Percentiles rank a stretch among this genome's conserved stretches.
These are phyloP conservation scores for Microtus pennsylvanicus DNA, from an alignment of 2,113 vertebrate species.

Conservation along the genomic window DNA sequence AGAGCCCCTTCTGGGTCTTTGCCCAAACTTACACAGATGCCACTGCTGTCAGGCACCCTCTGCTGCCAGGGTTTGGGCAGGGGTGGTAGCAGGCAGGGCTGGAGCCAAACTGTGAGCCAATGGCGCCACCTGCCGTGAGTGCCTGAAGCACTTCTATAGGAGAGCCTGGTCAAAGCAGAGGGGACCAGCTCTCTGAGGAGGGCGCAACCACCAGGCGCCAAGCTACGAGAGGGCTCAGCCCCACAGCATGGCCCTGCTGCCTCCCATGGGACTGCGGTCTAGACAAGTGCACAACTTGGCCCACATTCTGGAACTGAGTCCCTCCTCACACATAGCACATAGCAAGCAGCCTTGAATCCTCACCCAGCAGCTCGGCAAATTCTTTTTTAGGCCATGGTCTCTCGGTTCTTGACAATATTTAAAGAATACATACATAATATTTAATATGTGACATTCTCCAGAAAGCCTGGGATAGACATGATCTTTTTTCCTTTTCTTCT, in stretches of 20 bases:
- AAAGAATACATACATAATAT: neutral
- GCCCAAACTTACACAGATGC: neutral
- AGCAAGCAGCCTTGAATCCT: neutral
- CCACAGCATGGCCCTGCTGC: neutral
- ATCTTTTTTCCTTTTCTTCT: neutral
- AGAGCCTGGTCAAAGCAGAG: neutral
- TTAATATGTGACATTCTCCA: neutral
- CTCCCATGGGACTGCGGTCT: neutral
- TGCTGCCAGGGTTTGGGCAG: neutral
- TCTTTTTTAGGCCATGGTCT: neutral
- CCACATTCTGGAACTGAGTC: neutral
- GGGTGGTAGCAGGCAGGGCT: neutral
- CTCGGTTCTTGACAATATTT: neutral
- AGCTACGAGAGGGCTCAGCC: neutral
- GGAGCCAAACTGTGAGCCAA: neutral
- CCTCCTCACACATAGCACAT: neutral
- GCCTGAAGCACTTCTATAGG: neutral
- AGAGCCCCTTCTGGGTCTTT: neutral
- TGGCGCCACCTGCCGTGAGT: conserved; percentile 86
- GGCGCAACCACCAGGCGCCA: neutral
- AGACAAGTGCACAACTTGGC: rapidly evolving
- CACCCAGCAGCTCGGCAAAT: rapidly evolving
- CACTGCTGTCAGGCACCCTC: too few species aligned
- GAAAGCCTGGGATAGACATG: neutral
- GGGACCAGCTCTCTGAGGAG: neutral